Evolutionary conservation across 2,797 vertebrate genomes (phyloP).

Genomic region (Falco cherrug): DNA sequence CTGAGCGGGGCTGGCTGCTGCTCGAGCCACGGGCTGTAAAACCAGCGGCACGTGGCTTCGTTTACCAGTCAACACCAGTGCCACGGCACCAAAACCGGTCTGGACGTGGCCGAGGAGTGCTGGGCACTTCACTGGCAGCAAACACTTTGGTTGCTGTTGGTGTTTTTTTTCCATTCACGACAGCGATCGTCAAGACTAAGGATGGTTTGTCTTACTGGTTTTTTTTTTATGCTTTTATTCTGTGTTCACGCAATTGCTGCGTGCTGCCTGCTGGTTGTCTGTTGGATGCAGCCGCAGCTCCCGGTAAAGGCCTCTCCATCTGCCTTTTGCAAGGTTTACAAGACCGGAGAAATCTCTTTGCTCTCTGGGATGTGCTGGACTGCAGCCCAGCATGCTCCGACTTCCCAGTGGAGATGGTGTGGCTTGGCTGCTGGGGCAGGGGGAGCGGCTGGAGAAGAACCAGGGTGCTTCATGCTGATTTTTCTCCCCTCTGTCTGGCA

Average conservation of each 20-base stretch:
- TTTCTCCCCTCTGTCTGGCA: too few relatives aligned
- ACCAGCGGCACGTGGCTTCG: accelerated
- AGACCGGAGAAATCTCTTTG: not conserved
- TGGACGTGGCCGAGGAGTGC: not conserved
- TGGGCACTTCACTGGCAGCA: not conserved
- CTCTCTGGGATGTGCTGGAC: not conserved
- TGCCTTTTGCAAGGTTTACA: not conserved
- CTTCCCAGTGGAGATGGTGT: not conserved
- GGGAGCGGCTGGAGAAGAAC: not conserved
- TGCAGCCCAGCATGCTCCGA: not conserved
- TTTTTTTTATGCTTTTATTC: not conserved
- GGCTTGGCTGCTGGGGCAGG: not conserved
- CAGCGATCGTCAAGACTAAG: not conserved
- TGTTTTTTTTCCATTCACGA: accelerated
- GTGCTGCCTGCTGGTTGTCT: not conserved
- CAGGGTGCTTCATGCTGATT: not conserved
- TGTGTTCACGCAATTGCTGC: accelerated
- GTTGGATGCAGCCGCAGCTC: not conserved
- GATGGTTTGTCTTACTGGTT: not conserved
- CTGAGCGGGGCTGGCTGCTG: accelerated
- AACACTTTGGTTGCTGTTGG: accelerated
- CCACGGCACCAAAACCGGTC: not conserved
- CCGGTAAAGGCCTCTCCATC: not conserved
- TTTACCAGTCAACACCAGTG: accelerated
- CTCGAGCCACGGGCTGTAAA: not conserved